Conservation (phyloP, 1,140 invertebrate species). For the Uloborus diversus region DNA sequence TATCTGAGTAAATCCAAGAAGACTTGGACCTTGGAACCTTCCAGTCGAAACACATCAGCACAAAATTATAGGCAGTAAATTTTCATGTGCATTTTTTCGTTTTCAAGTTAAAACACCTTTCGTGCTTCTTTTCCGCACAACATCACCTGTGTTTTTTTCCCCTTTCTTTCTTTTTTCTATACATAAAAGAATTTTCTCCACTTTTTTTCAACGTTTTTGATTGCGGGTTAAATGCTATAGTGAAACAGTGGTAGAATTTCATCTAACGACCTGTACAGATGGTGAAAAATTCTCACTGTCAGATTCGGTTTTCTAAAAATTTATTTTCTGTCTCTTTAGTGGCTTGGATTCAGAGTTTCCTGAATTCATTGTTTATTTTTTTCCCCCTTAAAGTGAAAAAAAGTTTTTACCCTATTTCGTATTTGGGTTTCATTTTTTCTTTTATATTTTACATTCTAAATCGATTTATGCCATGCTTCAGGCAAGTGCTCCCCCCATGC, state of each 20-base stretch:
- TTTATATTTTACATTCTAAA: slow-evolving; percentile 53
- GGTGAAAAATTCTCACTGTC: slow-evolving; percentile 54
- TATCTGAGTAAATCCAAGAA: slow-evolving; percentile 13
- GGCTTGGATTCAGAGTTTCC: background rate
- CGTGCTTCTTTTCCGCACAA: slow-evolving; percentile 8
- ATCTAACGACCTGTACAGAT: slow-evolving; percentile 50
- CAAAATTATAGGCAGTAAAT: too few relatives aligned
- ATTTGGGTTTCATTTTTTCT: slow-evolving; percentile 25
- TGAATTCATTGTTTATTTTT: slow-evolving; percentile 28
- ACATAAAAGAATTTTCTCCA: slow-evolving; percentile 21
- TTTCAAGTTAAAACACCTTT: slow-evolving; percentile 10
- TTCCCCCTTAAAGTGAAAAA: slow-evolving; percentile 9
- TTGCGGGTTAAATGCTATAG: slow-evolving; percentile 37
- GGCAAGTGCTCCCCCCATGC: background rate
- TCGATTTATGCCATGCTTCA: slow-evolving; percentile 47
- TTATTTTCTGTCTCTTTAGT: slow-evolving; percentile 4
- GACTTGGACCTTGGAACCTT: background rate
- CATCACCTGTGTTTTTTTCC: background rate
- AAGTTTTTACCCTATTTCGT: slow-evolving; percentile 34
- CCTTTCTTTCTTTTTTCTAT: slow-evolving; percentile 12
- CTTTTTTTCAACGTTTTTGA: slow-evolving; percentile 50
- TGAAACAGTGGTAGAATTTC: slow-evolving; percentile 32
- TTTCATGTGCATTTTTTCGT: too few relatives aligned
- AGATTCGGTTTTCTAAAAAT: slow-evolving; percentile 6
- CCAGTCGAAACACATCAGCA: too few relatives aligned